phyloP scores from a whole-genome alignment of 2,113 vertebrate genomes.

The Saimiri boliviensis region DNA sequence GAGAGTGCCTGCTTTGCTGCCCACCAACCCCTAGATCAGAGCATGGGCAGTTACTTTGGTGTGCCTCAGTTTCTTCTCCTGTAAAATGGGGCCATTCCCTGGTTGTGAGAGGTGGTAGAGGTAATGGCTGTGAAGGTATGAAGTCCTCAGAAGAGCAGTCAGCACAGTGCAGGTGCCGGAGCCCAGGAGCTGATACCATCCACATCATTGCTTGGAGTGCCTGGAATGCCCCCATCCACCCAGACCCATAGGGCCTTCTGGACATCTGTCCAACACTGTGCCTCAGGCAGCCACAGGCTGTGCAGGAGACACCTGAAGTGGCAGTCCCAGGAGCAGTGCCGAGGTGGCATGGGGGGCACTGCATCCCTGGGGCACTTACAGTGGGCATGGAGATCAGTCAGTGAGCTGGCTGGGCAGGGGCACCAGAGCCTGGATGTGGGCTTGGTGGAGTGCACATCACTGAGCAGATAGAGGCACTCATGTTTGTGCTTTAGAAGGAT shows the following conservation, averaged over 20 bases:
- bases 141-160: neutral
- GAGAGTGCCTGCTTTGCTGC: no score
- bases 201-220: neutral
- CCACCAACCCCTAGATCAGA: no score
- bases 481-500: neutral
- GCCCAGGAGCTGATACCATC: fast-evolving
- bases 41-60: neutral
- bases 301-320: neutral
- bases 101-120: neutral
- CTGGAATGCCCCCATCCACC: neutral
- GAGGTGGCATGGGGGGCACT: neutral
- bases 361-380: neutral
- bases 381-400: neutral
- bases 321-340: neutral
- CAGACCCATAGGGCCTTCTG: neutral
- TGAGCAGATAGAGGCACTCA: neutral
- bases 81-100: no score
- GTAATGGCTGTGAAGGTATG: neutral
- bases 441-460: neutral
- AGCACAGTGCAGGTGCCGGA: neutral
- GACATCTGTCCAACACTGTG: neutral
- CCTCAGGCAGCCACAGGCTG: neutral
- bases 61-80: neutral
- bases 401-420: neutral
- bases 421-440: neutral